These are phyloP conservation scores for Arctopsyche grandis DNA, from an alignment of 1,140 invertebrate genomes.

Conservation along the genomic window DNA sequence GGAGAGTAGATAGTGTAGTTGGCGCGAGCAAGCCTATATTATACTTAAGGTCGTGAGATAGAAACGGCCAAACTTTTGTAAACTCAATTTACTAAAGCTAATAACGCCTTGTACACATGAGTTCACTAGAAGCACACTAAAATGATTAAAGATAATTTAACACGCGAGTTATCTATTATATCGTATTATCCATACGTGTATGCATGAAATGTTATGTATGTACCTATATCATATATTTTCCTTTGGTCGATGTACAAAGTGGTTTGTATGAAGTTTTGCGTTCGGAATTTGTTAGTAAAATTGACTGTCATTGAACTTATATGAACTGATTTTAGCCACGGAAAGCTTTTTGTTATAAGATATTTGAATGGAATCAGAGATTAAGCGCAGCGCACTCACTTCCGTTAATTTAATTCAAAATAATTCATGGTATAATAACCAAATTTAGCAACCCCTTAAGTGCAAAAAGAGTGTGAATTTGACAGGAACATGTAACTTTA, in stretches of 20 bases:
- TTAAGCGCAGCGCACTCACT: background rate
- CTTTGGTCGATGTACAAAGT: background rate
- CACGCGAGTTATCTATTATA: conserved; percentile 36
- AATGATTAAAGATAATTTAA: conserved; percentile 41
- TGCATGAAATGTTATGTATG: background rate
- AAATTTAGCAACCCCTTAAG: conserved; percentile 14
- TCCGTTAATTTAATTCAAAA: conserved; percentile 20
- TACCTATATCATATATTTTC: too few relatives aligned
- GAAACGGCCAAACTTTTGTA: conserved; percentile 34
- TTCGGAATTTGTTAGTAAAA: too few relatives aligned
- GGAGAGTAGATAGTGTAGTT: too few relatives aligned
- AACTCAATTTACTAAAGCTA: conserved; percentile 38
- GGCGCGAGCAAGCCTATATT: conserved; percentile 5
- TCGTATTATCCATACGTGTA: background rate
- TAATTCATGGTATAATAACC: conserved; percentile 22
- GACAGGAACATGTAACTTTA: conserved; percentile 54
- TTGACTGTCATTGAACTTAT: too few relatives aligned
- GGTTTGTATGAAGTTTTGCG: background rate
- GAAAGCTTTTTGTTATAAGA: background rate
- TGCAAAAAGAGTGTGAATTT: conserved; percentile 46
- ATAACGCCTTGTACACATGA: conserved; percentile 34
- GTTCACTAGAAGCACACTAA: conserved; percentile 27
- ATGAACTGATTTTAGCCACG: too few relatives aligned
- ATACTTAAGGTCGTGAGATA: conserved; percentile 27
- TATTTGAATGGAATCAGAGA: background rate